Base-by-base conservation (phyloP, 2,113 vertebrate genomes). In the Coracopsis vasa region DNA sequence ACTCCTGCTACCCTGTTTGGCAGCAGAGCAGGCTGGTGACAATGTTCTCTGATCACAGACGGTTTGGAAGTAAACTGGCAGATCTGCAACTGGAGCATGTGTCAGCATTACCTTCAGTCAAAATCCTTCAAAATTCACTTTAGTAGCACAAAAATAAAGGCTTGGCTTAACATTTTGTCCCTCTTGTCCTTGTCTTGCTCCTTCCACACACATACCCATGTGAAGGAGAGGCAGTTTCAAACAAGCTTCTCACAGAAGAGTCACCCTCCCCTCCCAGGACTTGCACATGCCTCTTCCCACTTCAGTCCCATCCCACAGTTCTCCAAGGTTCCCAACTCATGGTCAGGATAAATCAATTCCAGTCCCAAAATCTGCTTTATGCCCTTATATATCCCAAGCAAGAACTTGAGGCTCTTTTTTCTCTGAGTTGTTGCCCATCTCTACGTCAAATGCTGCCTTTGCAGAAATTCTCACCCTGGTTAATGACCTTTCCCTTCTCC, bases 1-100 rank as follows among this genome's bases (percentile, higher is more conserved):
- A 16, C 11, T 94, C 54, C 64, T 88, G 74, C 58, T 62, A 80
- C 51, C 66, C 51, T 81, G n/a, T 37, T 77, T 67, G 79, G 74
- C 62, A 88, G 74, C 3, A 1, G 45, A 95, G 33, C 27, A 82
- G 71, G 29, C 27, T 94, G 66, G 48, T 60, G 48, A 72, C 86
- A 89, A 58, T 23, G 24, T 87, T 73, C 41, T 80, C 58, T 92
- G 28, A 54, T 94, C 88, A 82, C 65, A 78, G 86, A 25, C 2
- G 0, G 16, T 60, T 86, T 80, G 54, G 86, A 90, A 75, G 64
- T 37, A 89, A 91, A 71, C 45, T 67, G 77, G 81, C 44, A 89
- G 61, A 44, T 72, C 61, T 75, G 54, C 75, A 72, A 6, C 28
- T 44, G 60, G 61, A 84, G 17, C 1, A 0, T 69, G 31, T 53